A percentile compares a stretch with the other conserved stretches of the same genome.
phyloP scores from a whole-genome alignment of 2,113 vertebrate genomes.

The Dolichallabes microphthalmus region DNA sequence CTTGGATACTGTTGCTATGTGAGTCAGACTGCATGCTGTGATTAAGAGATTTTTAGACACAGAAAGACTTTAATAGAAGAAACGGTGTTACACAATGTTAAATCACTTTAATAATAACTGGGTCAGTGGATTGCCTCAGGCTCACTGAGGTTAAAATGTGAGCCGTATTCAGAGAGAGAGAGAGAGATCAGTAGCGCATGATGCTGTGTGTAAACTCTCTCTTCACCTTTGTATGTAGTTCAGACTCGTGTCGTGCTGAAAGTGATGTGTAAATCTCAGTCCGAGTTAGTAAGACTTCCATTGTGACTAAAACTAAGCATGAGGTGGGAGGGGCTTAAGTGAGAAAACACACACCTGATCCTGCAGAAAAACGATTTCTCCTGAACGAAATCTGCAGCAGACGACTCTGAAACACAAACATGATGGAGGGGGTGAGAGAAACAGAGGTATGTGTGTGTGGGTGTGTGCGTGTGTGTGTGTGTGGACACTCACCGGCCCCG shows the following conservation, averaged over 20 bases:
- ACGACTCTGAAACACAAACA: slow-evolving; percentile 72
- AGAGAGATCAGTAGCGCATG: too few species aligned
- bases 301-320: too few species aligned
- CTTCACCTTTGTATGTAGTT: too few species aligned
- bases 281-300: too few species aligned
- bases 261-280: too few species aligned
- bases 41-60: not conserved
- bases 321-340: too few species aligned
- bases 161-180: too few species aligned
- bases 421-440: slow-evolving; percentile 27
- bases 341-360: slow-evolving; percentile 76
- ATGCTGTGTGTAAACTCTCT: too few species aligned
- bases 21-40: not conserved
- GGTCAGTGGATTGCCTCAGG: not conserved
- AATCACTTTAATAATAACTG: not conserved
- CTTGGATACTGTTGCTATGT: not conserved
- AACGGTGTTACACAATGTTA: not conserved
- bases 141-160: not conserved
- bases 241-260: too few species aligned
- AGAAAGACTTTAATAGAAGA: too few species aligned
- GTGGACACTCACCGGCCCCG: slow-evolving; percentile 73
- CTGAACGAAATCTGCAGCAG: slow-evolving; percentile 81
- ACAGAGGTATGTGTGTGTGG: not conserved
- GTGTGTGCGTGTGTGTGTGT: not conserved
- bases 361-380: slow-evolving; percentile 97